Evolutionary conservation across 2,888 invertebrate genomes (phyloP).

Genomic region (Morpho helenor): DNA sequence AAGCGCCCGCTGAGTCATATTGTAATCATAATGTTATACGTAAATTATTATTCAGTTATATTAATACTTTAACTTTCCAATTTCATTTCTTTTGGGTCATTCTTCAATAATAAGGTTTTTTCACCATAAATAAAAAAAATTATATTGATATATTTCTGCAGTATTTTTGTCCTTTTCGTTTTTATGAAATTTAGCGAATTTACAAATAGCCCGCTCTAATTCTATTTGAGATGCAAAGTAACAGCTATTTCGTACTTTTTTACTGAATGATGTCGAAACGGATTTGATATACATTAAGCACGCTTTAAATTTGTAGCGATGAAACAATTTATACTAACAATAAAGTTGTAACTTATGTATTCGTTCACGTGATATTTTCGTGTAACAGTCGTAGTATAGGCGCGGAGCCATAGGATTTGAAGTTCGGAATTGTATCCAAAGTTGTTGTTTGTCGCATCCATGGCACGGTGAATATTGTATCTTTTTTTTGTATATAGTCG

Average conservation of each 20-base stretch:
- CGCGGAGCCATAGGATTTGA: slow-evolving; percentile 37
- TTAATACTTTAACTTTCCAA: no score
- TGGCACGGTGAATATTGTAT: slow-evolving; percentile 31
- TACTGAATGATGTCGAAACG: slow-evolving; percentile 55
- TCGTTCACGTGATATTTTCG: slow-evolving; percentile 71
- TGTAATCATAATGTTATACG: background rate
- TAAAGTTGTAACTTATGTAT: slow-evolving; percentile 56
- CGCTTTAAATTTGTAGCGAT: slow-evolving; percentile 64
- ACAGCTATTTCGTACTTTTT: slow-evolving; percentile 72
- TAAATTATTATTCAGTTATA: no score
- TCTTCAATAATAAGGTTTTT: no score
- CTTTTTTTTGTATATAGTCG: slow-evolving; percentile 51
- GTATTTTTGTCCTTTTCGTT: no score
- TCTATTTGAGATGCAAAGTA: background rate
- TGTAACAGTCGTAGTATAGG: slow-evolving; percentile 55
- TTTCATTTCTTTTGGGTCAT: no score
- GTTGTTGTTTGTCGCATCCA: slow-evolving; percentile 43
- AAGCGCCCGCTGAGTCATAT: slow-evolving; percentile 20
- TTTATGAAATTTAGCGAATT: background rate
- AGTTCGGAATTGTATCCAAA: slow-evolving; percentile 59
- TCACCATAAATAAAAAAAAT: no score
- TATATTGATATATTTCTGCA: no score
- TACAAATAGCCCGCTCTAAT: background rate
- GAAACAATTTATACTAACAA: slow-evolving; percentile 48
- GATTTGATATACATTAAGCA: slow-evolving; percentile 73